phyloP scores from a whole-genome alignment of 2,797 vertebrate genomes.

The Pantherophis vulpinus region DNA sequence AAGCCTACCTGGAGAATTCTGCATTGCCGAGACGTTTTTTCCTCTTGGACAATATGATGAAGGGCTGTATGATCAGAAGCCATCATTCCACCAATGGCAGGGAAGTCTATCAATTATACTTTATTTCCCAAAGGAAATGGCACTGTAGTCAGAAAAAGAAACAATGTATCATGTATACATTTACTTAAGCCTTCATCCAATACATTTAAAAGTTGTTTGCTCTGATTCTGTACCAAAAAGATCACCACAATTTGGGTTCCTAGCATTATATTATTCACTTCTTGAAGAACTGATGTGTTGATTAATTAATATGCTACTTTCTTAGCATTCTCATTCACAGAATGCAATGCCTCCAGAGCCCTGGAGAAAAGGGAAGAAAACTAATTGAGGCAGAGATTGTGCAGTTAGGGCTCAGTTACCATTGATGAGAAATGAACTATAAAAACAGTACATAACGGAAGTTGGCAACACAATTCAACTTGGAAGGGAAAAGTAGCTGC shows the following conservation, averaged over 20 bases:
- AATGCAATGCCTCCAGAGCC: neutral
- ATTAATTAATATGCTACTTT: neutral
- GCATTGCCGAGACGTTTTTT: no score
- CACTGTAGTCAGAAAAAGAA: neutral
- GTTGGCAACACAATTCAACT: neutral
- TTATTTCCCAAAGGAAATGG: neutral
- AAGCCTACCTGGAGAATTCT: neutral
- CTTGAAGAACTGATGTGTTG: no score
- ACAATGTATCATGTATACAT: neutral
- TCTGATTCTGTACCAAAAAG: no score
- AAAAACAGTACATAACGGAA: neutral
- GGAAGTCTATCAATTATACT: neutral
- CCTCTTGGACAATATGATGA: neutral
- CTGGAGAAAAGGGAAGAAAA: neutral
- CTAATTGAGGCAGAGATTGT: no score
- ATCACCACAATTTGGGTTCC: no score
- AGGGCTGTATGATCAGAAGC: conserved; percentile 20
- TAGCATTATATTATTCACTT: no score
- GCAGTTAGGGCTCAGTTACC: no score
- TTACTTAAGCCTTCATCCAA: neutral
- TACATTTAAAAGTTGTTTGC: no score
- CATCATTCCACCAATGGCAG: conserved; percentile 20
- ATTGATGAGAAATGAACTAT: no score
- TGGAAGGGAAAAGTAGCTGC: neutral
- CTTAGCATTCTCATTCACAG: neutral